Conservation (phyloP, 2,888 invertebrate species). For the Andrena marginata region DNA sequence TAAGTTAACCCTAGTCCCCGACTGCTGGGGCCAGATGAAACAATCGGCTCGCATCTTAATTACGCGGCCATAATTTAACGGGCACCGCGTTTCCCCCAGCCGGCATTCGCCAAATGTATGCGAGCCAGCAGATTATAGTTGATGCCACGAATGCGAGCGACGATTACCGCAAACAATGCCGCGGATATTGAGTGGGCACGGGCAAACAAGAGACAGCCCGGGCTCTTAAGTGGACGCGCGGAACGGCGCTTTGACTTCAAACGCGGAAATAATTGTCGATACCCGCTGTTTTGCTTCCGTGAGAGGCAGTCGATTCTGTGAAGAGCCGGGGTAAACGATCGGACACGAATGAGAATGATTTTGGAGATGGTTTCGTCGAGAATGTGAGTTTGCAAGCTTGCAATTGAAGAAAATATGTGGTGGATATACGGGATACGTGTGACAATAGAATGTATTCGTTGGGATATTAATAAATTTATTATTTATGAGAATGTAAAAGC, state of each 20-base stretch:
- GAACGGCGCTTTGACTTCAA: constrained; percentile 54
- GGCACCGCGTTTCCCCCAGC: constrained; percentile 42
- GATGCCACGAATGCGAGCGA: constrained; percentile 56
- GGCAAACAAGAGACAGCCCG: constrained; percentile 50
- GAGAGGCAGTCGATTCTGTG: neutral
- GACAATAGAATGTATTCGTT: too few species aligned
- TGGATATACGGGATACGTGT: too few species aligned
- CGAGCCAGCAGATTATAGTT: constrained; percentile 61
- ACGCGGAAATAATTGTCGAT: constrained; percentile 57
- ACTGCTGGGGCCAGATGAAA: constrained; percentile 55
- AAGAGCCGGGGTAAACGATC: neutral
- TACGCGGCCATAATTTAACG: constrained; percentile 68
- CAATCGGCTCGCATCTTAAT: constrained; percentile 72
- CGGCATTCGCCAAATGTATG: constrained; percentile 64
- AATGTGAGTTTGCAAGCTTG: neutral
- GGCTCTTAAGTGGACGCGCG: constrained; percentile 47
- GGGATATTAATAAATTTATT: too few species aligned
- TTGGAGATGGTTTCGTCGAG: neutral
- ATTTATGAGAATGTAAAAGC: too few species aligned
- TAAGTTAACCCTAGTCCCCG: constrained; percentile 41
- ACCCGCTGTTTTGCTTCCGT: constrained; percentile 12
- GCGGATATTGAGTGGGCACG: constrained; percentile 60
- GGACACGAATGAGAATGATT: neutral
- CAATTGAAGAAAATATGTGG: too few species aligned
- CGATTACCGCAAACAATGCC: constrained; percentile 71